Conservation (phyloP, 2,888 invertebrate species). For the Ecliptopera silaceata region DNA sequence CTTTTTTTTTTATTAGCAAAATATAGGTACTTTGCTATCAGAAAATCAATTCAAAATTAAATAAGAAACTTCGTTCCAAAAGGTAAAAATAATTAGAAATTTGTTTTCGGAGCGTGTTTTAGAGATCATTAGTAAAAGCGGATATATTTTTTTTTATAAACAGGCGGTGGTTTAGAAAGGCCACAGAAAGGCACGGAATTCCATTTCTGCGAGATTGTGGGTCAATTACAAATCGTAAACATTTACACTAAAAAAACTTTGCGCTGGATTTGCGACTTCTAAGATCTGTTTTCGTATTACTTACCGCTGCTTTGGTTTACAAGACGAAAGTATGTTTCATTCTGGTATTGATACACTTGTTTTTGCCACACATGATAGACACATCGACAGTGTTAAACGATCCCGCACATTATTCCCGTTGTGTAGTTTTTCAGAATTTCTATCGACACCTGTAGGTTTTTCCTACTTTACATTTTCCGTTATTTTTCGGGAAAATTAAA, state of each 20-base stretch:
- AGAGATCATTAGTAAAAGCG: constrained; percentile 21
- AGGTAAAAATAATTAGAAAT: too few relatives aligned
- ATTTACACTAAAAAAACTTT: constrained; percentile 36
- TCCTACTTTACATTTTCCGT: constrained; percentile 67
- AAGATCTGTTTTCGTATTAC: constrained; percentile 49
- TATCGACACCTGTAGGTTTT: constrained; percentile 41
- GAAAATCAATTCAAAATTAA: too few relatives aligned
- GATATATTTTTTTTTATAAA: constrained; percentile 49
- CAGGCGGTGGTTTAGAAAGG: constrained; percentile 70
- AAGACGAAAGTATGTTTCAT: constrained; percentile 76
- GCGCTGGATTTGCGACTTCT: constrained; percentile 41
- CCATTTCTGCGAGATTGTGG: constrained; percentile 46
- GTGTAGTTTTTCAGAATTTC: background rate
- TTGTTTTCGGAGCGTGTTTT: too few relatives aligned
- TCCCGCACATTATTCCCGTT: constrained; percentile 6
- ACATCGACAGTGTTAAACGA: constrained; percentile 41
- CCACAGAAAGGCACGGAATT: constrained; percentile 67
- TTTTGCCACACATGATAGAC: constrained; percentile 71
- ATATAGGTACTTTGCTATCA: too few relatives aligned
- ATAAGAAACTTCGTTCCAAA: too few relatives aligned
- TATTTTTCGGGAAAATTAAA: constrained; percentile 70
- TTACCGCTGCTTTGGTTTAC: constrained; percentile 70
- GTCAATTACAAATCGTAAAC: constrained; percentile 40
- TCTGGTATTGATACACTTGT: constrained; percentile 67
- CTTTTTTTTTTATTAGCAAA: too few relatives aligned